phyloP scores from a whole-genome alignment of 1,140 invertebrate genomes.

The Leptoteleia sp. region DNA sequence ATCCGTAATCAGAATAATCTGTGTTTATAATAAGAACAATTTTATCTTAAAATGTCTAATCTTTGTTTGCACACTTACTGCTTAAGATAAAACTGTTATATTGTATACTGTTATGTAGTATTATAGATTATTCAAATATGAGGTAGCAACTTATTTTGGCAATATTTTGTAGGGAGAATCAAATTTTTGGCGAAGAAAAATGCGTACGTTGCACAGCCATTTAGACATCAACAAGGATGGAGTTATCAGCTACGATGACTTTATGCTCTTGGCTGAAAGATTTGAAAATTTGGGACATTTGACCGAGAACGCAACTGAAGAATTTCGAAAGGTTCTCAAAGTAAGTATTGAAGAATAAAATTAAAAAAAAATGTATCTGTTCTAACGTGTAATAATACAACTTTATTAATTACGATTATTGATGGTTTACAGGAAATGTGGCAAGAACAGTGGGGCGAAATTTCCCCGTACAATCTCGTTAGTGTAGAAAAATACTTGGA shows the following conservation, averaged over 20 bases:
- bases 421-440: conserved; percentile 84
- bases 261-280: conserved; percentile 86
- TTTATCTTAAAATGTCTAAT: no score
- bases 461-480: conserved; percentile 89
- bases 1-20: no score
- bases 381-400: no score
- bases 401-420: background rate
- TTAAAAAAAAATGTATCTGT: background rate
- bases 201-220: conserved; percentile 90
- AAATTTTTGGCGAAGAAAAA: conserved; percentile 93
- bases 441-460: conserved; percentile 91
- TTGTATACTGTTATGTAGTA: no score
- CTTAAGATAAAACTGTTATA: no score
- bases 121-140: no score
- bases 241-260: conserved; percentile 91
- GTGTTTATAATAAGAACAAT: no score
- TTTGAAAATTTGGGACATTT: conserved; percentile 88
- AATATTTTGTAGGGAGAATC: conserved; percentile 89
- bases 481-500: conserved; percentile 89
- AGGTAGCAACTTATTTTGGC: no score
- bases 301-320: conserved; percentile 82
- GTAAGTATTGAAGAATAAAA: conserved; percentile 74
- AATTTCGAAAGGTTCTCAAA: conserved; percentile 85
- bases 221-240: conserved; percentile 92
- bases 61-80: no score